Base-by-base conservation (phyloP, 2,797 vertebrate species). In the Takifugu ocellatus region DNA sequence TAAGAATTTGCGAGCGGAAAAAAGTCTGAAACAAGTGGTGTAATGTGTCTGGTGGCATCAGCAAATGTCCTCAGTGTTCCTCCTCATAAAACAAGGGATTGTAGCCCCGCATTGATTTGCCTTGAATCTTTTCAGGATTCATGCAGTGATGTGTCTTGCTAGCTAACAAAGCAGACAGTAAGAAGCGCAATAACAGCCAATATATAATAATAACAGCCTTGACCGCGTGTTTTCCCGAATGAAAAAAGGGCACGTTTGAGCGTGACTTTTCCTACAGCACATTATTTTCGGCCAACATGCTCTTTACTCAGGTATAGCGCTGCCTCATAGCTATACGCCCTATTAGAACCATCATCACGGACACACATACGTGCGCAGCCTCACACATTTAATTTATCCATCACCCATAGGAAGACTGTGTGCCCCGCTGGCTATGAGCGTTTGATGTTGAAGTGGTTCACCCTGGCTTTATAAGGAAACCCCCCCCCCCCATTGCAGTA, bases 361-460 rank as follows among this genome's bases (percentile, higher is more conserved):
- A 17, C 44, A 46, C 44, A 46, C 44, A 9, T 9, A 21, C 56
- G 51, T 71, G 58, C 39, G 64, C 43, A 47, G 43, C 27, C 54
- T 31, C 54, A 54, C 50, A 1, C 49, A 12, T 39, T 21, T 48
- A 43, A 63, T 72, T 72, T 63, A 75, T 67, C 60, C 31, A 14
- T 43, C 49, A 50, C 74, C 75, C 75, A 5, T 29, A 12, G 72
- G 65, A 67, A 77, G 60, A 70, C 49, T 2, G 54, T 63, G 68
- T 24, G 21, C 74, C 79, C 78, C 55, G 76, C 79, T 66, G 75
- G 24, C 78, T 77, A 21, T 42, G 63, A 72, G 74, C 67, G 68
- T 86, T 83, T 84, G 77, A 88, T 83, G 81, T 86, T 63, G 75
- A 83, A 85, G 68, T 56, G 69, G 68, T 80, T 73, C 74, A 54